Base-by-base conservation (phyloP, 2,797 vertebrate species). In the Alca torda region DNA sequence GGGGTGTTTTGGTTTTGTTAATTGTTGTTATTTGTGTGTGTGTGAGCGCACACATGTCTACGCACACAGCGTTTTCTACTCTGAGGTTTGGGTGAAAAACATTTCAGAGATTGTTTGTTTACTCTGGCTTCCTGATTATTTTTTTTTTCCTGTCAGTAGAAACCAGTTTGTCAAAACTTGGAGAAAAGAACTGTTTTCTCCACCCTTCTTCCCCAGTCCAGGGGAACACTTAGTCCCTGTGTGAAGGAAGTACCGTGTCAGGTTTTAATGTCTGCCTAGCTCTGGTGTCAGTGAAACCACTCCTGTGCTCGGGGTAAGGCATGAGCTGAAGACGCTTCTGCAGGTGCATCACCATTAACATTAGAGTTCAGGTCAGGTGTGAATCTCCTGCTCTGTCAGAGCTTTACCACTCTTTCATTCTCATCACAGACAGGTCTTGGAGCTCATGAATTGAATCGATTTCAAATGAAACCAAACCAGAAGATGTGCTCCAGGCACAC, bases 401-500 rank as follows among this genome's bases (percentile, higher is more conserved):
- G 48, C 73, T 75, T 75, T 72, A 6, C 43, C 10, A 0, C 50
- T 60, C 84, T 43, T 23, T 57, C 59, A 51, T 93, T 95, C 83
- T 50, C 50, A 6, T 84, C 92, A 26, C 93, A 90, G 76, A 6
- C 83, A 50, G 57, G 39, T 83, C 93, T 93, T 23, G 63, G 69
- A 84, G 84, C 84, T 92, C 67, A 35, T 4, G 6, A 41, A 41
- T 31, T 2, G 23, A 35, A 80, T 53, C 0, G 2, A 80, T 94
- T 80, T 68, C 79, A 63, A 13, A 78, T 25, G 28, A 68, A 87
- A 24, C 60, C 87, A 26, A 51, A 60, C 28, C 93, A 93, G 84
- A 84, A 86, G 79, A 48, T 81, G 79, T 50, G 90, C 96, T 95
- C 33, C 65, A 64, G 94, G 93, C 96, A 73, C 45, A 23, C 87